Evolutionary conservation across 2,888 invertebrate species (phyloP).

Genomic region (Sthenelais limicola): DNA sequence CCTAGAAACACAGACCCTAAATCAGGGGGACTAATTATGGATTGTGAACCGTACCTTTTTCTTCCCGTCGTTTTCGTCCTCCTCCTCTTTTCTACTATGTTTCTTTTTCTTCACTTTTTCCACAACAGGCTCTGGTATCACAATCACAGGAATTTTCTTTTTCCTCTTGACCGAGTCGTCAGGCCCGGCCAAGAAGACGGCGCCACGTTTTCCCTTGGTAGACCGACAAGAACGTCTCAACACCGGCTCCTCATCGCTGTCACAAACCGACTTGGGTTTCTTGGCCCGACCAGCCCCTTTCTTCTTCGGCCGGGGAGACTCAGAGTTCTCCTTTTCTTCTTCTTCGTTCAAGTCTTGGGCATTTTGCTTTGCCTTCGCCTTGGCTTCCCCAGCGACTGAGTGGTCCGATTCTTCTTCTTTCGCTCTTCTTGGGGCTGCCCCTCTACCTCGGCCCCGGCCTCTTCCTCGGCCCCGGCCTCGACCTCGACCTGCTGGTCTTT

Average conservation of each 20-base stretch:
- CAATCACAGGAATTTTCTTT: slow-evolving; percentile 4
- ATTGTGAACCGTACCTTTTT: slow-evolving; percentile 35
- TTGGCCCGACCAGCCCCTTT: slow-evolving; percentile 63
- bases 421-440: not conserved
- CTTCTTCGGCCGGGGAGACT: not conserved
- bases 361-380: not conserved
- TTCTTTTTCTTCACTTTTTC: slow-evolving; percentile 35
- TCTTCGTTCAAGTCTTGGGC: slow-evolving; percentile 6
- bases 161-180: slow-evolving; percentile 42
- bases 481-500: slow-evolving; percentile 18
- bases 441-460: slow-evolving; percentile 24
- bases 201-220: slow-evolving; percentile 50
- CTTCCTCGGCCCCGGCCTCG: slow-evolving; percentile 23
- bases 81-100: slow-evolving; percentile 20
- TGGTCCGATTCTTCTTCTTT: slow-evolving; percentile 12
- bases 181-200: slow-evolving; percentile 26
- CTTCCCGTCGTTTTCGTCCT: slow-evolving; percentile 30
- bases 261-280: slow-evolving; percentile 47
- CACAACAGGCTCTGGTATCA: slow-evolving; percentile 4
- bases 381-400: not conserved
- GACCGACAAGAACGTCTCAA: slow-evolving; percentile 50
- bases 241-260: slow-evolving; percentile 48
- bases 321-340: slow-evolving; percentile 14
- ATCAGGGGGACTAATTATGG: too few species aligned
- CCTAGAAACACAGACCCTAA: too few species aligned